Conservation (phyloP, 2,888 invertebrate genomes). For the Cephus pulcher region DNA sequence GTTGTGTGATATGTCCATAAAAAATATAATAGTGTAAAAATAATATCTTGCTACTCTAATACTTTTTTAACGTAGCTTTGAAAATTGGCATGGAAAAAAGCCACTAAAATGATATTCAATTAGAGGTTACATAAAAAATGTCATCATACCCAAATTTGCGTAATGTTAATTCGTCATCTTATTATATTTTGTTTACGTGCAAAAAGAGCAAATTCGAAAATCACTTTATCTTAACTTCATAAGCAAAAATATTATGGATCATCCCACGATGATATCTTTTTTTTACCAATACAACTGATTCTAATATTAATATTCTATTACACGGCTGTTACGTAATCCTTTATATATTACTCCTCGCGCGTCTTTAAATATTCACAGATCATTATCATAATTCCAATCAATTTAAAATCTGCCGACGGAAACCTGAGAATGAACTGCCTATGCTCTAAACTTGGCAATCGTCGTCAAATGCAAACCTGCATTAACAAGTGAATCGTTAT, state of each 20-base stretch:
- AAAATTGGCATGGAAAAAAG: not conserved
- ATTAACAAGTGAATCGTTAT: not conserved
- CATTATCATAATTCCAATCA: not conserved
- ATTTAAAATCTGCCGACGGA: not conserved
- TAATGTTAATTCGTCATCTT: not conserved
- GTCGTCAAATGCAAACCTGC: not conserved
- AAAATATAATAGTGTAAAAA: not conserved
- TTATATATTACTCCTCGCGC: not conserved
- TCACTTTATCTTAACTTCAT: not conserved
- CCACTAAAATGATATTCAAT: not conserved
- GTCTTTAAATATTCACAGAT: not conserved
- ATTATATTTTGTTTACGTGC: no score
- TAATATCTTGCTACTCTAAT: no score
- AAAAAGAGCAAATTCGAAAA: not conserved
- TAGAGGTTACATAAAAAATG: not conserved
- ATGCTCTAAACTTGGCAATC: not conserved
- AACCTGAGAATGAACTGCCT: not conserved
- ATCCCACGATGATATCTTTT: not conserved
- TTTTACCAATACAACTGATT: not conserved
- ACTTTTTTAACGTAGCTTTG: not conserved
- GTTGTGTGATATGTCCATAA: not conserved
- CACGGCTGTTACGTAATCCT: not conserved
- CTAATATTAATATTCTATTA: not conserved
- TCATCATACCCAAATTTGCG: not conserved
- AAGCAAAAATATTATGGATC: not conserved